Evolutionary conservation across 2,113 vertebrate species (phyloP).

Genomic region (Thamnophis sirtalis): DNA sequence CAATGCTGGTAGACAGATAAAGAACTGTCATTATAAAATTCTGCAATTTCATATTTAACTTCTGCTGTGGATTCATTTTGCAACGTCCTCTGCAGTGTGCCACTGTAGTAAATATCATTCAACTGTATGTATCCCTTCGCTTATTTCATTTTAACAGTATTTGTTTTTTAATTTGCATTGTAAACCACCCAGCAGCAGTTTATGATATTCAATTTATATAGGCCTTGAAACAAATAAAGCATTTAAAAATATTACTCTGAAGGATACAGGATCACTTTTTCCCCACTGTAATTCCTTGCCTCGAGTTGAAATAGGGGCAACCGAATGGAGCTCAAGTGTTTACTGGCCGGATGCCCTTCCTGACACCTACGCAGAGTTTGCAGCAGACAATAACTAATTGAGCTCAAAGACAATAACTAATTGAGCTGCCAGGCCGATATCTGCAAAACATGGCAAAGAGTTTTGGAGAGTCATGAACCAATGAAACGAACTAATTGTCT

Average conservation of each 20-base stretch:
- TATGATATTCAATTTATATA: too few species aligned
- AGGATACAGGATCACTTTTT: neutral
- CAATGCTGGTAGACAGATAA: neutral
- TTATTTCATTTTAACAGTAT: neutral
- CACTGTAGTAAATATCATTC: neutral
- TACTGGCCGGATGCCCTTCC: neutral
- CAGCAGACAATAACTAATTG: neutral
- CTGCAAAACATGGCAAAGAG: too few species aligned
- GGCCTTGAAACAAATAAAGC: neutral
- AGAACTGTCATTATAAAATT: neutral
- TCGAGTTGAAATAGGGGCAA: neutral
- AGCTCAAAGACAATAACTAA: neutral
- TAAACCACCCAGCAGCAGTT: neutral
- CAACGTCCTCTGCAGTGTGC: neutral
- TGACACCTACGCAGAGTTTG: neutral
- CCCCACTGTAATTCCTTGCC: neutral
- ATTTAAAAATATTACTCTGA: neutral
- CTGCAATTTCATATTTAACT: neutral
- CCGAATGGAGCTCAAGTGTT: neutral
- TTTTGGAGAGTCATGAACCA: too few species aligned
- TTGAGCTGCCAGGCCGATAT: too few species aligned
- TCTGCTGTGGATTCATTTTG: neutral
- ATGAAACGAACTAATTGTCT: too few species aligned
- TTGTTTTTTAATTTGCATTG: neutral
- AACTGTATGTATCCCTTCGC: neutral